Percentiles rank a stretch among this genome's conserved stretches.
phyloP scores from a whole-genome alignment of 2,113 vertebrate genomes.

The Regulus satrapa region DNA sequence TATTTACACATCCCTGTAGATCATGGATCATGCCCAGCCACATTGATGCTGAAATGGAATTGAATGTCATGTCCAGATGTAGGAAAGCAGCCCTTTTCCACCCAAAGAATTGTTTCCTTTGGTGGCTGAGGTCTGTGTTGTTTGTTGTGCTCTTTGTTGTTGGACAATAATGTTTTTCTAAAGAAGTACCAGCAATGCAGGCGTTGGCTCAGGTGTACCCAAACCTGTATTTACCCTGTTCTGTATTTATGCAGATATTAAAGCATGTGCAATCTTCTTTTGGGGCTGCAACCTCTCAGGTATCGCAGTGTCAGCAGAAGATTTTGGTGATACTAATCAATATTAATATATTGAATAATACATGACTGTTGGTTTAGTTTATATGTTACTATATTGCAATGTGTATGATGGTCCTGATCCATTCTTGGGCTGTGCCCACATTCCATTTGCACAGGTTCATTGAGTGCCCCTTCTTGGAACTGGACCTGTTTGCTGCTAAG shows the following conservation, averaged over 20 bases:
- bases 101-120: background rate
- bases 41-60: background rate
- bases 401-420: background rate
- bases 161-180: background rate
- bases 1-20: conserved; percentile 12
- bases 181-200: background rate
- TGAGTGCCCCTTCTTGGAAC: background rate
- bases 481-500: background rate
- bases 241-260: background rate
- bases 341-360: background rate
- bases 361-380: background rate
- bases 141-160: background rate
- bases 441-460: background rate
- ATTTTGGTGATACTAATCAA: background rate
- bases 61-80: background rate
- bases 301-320: background rate
- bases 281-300: background rate
- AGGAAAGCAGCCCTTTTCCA: background rate
- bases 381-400: too few species aligned
- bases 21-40: background rate
- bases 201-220: background rate
- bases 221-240: background rate
- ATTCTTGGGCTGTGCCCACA: background rate
- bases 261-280: background rate
- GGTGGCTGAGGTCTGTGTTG: background rate